phyloP scores from a whole-genome alignment of 1,140 invertebrate species.

The Lordiphosa clarofinis region DNA sequence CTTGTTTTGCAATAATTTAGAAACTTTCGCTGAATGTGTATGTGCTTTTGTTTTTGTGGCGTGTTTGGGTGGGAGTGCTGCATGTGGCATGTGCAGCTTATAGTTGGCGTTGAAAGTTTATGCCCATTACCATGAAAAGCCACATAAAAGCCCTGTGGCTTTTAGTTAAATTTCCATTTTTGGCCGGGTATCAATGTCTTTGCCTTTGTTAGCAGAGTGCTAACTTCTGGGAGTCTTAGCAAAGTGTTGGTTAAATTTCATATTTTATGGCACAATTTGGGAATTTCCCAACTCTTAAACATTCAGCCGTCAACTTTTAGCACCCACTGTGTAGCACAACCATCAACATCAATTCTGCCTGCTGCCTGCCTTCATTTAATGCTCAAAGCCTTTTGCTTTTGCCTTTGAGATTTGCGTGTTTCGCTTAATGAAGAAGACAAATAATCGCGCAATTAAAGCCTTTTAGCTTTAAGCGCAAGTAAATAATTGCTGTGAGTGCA shows the following conservation, averaged over 20 bases:
- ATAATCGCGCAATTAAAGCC: slow-evolving; percentile 79
- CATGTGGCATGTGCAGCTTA: slow-evolving; percentile 40
- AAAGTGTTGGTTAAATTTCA: no score
- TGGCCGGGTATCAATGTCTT: background rate
- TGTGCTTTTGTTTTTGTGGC: slow-evolving; percentile 59
- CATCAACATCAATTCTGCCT: slow-evolving; percentile 1
- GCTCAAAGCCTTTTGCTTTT: slow-evolving; percentile 49
- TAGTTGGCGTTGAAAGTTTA: slow-evolving; percentile 40
- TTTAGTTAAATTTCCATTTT: background rate
- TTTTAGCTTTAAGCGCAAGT: slow-evolving; percentile 78
- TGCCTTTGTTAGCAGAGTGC: no score
- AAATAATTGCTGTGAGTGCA: slow-evolving; percentile 79
- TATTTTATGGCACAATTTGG: no score
- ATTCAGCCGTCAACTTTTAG: slow-evolving; percentile 24
- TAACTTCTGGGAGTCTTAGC: no score
- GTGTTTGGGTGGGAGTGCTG: slow-evolving; percentile 13
- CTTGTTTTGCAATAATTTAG: slow-evolving; percentile 75
- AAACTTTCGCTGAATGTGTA: slow-evolving; percentile 73
- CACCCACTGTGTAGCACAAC: slow-evolving; percentile 39
- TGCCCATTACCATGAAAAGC: slow-evolving; percentile 20
- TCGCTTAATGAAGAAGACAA: slow-evolving; percentile 78
- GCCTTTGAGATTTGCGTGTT: slow-evolving; percentile 78
- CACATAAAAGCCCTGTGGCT: background rate
- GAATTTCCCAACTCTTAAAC: no score
- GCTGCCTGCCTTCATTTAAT: slow-evolving; percentile 18